Percentiles rank a stretch among this genome's conserved stretches.
phyloP scores from a whole-genome alignment of 2,113 vertebrate species.

The Pimephales promelas region DNA sequence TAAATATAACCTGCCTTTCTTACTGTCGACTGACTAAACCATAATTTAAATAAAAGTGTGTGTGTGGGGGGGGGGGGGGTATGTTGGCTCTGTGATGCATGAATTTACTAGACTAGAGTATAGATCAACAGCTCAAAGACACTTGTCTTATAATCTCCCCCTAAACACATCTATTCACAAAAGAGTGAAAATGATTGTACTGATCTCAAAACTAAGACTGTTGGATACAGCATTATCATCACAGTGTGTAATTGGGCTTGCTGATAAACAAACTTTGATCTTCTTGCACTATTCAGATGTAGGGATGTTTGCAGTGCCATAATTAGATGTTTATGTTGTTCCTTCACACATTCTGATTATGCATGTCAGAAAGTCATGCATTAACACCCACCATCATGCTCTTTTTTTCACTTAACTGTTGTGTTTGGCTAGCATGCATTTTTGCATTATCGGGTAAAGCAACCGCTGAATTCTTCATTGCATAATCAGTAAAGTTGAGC shows the following conservation, averaged over 20 bases:
- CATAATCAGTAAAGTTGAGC: neutral
- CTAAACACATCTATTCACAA: neutral
- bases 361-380: constrained; percentile 12
- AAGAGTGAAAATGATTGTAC: neutral
- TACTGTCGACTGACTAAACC: neutral
- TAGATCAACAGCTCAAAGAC: neutral
- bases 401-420: neutral
- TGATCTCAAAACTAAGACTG: constrained; percentile 4
- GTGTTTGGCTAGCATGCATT: neutral
- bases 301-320: neutral
- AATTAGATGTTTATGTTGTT: constrained; percentile 36
- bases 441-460: neutral
- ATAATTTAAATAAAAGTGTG: neutral
- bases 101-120: neutral
- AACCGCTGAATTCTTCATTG: constrained; percentile 16
- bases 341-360: constrained; percentile 21
- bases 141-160: neutral
- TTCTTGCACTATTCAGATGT: neutral
- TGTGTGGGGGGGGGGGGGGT: rapidly evolving
- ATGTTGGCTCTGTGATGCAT: neutral
- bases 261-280: constrained; percentile 37
- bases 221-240: neutral
- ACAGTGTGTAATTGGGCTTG: constrained; percentile 7
- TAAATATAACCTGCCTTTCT: neutral
- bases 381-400: neutral